These are phyloP conservation scores for Torymus aiolomorphi DNA, from an alignment of 2,888 invertebrate genomes.

Conservation along the genomic window DNA sequence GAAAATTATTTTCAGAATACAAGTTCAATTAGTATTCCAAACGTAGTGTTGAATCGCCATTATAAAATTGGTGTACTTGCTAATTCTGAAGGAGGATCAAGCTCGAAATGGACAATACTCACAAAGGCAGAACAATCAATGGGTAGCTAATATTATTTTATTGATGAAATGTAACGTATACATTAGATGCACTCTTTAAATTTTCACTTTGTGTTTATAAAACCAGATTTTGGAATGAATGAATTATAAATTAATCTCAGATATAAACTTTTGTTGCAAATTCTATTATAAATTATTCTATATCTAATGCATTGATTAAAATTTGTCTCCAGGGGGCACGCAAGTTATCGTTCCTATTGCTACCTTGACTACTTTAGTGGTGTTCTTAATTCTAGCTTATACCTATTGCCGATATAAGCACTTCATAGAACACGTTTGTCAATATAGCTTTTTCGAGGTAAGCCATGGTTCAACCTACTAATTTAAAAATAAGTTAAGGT, in stretches of 20 bases:
- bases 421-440: background rate
- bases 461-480: background rate
- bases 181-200: background rate
- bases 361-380: slow-evolving; percentile 10
- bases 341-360: slow-evolving; percentile 22
- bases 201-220: no score
- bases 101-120: slow-evolving; percentile 46
- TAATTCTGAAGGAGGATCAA: slow-evolving; percentile 65
- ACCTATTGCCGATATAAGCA: slow-evolving; percentile 22
- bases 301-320: background rate
- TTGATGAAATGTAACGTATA: background rate
- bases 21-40: slow-evolving; percentile 62
- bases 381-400: slow-evolving; percentile 19
- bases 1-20: slow-evolving; percentile 61
- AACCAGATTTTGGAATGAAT: no score
- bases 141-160: background rate
- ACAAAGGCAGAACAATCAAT: background rate
- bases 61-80: slow-evolving; percentile 63
- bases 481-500: background rate
- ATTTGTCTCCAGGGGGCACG: background rate
- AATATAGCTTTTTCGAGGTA: slow-evolving; percentile 44
- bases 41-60: slow-evolving; percentile 54
- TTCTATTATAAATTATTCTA: no score
- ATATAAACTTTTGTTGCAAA: no score
- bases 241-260: no score